A percentile compares a stretch with the other conserved stretches of the same genome.
Conservation (phyloP, 2,797 vertebrate genomes). For the Poecilia picta region DNA sequence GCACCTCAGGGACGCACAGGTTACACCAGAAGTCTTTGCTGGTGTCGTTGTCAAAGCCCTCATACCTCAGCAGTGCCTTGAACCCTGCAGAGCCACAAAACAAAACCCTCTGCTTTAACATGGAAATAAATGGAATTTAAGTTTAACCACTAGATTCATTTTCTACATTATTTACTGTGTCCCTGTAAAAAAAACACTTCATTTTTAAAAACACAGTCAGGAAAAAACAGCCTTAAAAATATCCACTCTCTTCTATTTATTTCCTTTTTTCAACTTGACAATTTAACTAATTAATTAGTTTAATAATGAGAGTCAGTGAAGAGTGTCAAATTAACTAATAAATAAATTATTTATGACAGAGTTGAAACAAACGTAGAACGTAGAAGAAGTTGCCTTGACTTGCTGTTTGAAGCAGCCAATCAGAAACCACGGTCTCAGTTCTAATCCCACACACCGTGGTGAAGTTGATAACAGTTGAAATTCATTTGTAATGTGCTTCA, state of each 20-base stretch:
- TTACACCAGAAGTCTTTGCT: conserved; percentile 98
- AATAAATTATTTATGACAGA: no score
- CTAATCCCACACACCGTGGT: no score
- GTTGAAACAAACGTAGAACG: no score
- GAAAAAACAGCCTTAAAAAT: neutral
- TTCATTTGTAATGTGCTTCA: no score
- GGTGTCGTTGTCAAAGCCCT: conserved; percentile 95
- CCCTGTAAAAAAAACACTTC: neutral
- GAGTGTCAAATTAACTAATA: no score
- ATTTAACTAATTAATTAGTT: no score
- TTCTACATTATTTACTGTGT: neutral
- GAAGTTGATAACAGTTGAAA: no score
- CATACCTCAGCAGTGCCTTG: conserved; percentile 93
- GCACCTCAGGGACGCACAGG: conserved; percentile 92
- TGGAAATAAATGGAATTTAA: neutral
- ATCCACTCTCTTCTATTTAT: neutral
- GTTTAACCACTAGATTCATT: neutral
- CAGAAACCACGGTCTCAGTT: no score
- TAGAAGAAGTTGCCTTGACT: no score
- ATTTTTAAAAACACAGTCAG: neutral
- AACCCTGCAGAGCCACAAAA: conserved; percentile 81
- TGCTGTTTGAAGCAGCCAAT: no score
- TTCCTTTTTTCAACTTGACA: neutral
- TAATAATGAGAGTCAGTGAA: no score
- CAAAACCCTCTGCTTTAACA: neutral